phyloP scores from a whole-genome alignment of 2,888 invertebrate genomes.

The Copidosoma aretas region DNA sequence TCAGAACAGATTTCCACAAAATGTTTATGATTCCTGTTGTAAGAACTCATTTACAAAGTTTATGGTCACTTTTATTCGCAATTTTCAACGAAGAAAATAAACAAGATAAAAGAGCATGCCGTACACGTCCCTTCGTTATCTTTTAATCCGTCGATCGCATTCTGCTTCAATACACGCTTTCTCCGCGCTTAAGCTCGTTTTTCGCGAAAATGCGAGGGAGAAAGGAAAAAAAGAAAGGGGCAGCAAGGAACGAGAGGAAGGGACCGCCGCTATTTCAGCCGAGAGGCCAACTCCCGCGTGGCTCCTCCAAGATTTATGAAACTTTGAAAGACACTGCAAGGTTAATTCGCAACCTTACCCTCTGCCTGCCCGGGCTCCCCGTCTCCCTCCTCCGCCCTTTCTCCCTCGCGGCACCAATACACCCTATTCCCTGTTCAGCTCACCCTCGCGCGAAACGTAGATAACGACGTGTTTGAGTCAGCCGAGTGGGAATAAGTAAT shows the following conservation, averaged over 20 bases:
- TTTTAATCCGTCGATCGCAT: neutral
- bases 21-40: too few relatives aligned
- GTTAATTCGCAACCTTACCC: slow-evolving; percentile 32
- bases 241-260: too few relatives aligned
- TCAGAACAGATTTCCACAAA: too few relatives aligned
- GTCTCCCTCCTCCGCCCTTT: neutral
- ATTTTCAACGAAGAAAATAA: too few relatives aligned
- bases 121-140: neutral
- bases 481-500: slow-evolving; percentile 42
- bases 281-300: neutral
- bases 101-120: neutral
- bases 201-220: neutral
- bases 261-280: neutral
- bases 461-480: slow-evolving; percentile 42
- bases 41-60: too few relatives aligned
- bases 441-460: slow-evolving; percentile 23
- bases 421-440: slow-evolving; percentile 9
- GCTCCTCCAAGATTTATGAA: slow-evolving; percentile 36
- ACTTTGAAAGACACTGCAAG: slow-evolving; percentile 37
- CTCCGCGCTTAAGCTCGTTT: neutral
- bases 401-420: slow-evolving; percentile 7
- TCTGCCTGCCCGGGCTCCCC: neutral
- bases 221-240: slow-evolving; percentile 2
- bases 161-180: neutral
- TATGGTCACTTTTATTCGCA: too few relatives aligned